These are phyloP conservation scores for Ptiloglossa arizonensis DNA, from an alignment of 1,140 invertebrate genomes.

Conservation along the genomic window DNA sequence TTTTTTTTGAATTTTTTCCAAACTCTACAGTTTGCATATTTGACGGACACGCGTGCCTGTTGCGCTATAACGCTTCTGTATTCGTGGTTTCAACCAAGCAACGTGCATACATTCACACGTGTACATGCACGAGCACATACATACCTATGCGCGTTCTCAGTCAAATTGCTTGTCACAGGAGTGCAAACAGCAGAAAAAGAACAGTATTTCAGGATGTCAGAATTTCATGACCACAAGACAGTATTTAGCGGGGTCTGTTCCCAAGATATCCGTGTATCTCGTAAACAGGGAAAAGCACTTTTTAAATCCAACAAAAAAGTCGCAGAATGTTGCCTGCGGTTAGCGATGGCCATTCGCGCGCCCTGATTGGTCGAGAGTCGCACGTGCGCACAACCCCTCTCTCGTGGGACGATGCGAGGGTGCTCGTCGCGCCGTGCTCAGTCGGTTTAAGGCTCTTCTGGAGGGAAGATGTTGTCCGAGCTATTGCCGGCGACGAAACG, in stretches of 20 bases:
- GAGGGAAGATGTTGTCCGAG: conserved; percentile 2
- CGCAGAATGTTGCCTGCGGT: conserved; percentile 3
- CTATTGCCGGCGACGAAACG: conserved; percentile 6
- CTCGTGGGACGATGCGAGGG: neutral
- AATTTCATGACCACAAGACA: neutral
- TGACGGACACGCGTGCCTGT: conserved; percentile 20
- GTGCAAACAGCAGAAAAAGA: neutral
- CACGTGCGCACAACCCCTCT: neutral
- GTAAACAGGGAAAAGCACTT: conserved; percentile 27
- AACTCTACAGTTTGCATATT: neutral
- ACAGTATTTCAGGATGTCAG: neutral
- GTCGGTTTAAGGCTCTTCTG: conserved; percentile 8
- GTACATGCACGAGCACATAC: neutral
- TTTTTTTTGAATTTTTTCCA: too few relatives aligned
- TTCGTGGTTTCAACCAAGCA: neutral
- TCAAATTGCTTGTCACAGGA: neutral
- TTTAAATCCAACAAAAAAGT: conserved; percentile 31
- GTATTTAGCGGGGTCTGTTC: neutral
- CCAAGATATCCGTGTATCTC: neutral
- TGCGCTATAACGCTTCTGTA: neutral
- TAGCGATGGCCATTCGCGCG: neutral
- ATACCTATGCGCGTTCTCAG: neutral
- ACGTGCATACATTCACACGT: neutral
- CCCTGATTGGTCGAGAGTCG: neutral
- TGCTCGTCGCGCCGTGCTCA: conserved; percentile 1